These are phyloP conservation scores for Caenorhabditis virilis DNA, from an alignment of 2,888 invertebrate species.

Conservation along the genomic window DNA sequence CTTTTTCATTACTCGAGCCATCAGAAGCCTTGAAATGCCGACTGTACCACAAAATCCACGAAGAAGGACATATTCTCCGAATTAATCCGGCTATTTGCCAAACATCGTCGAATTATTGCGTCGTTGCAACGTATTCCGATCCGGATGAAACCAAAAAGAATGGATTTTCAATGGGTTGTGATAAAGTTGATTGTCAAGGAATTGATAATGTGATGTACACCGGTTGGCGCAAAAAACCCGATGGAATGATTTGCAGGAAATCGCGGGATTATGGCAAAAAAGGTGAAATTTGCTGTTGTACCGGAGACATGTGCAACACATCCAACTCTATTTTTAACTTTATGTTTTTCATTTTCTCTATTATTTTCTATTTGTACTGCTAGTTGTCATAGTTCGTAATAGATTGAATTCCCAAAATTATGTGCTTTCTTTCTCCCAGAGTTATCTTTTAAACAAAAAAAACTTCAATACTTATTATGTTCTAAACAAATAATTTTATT, in stretches of 20 bases:
- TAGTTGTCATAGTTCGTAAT: too few species aligned
- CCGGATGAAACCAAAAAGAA: slow-evolving; percentile 51
- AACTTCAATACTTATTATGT: too few species aligned
- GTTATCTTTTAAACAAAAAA: too few species aligned
- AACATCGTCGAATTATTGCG: slow-evolving; percentile 37
- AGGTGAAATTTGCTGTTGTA: slow-evolving; percentile 60
- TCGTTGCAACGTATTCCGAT: slow-evolving; percentile 47
- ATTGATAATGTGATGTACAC: slow-evolving; percentile 28
- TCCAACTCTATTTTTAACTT: slow-evolving; percentile 2
- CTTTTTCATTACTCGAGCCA: too few species aligned
- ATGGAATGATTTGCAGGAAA: slow-evolving; percentile 43
- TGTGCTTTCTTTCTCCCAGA: too few species aligned
- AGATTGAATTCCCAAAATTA: too few species aligned
- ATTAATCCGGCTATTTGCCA: slow-evolving; percentile 52
- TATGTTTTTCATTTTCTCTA: neutral
- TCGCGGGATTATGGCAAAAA: slow-evolving; percentile 53
- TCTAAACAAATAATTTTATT: too few species aligned
- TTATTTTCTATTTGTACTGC: slow-evolving; percentile 4
- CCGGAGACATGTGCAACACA: slow-evolving; percentile 50
- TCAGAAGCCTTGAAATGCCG: slow-evolving; percentile 41
- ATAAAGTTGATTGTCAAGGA: slow-evolving; percentile 52
- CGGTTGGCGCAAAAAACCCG: slow-evolving; percentile 42
- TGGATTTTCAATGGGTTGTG: slow-evolving; percentile 58
- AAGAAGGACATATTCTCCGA: slow-evolving; percentile 43
- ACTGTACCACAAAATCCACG: slow-evolving; percentile 48